Evolutionary conservation across 2,113 vertebrate genomes (phyloP), one percentile per base, ranked within the genome.

Genomic region (Xiphophorus hellerii): DNA sequence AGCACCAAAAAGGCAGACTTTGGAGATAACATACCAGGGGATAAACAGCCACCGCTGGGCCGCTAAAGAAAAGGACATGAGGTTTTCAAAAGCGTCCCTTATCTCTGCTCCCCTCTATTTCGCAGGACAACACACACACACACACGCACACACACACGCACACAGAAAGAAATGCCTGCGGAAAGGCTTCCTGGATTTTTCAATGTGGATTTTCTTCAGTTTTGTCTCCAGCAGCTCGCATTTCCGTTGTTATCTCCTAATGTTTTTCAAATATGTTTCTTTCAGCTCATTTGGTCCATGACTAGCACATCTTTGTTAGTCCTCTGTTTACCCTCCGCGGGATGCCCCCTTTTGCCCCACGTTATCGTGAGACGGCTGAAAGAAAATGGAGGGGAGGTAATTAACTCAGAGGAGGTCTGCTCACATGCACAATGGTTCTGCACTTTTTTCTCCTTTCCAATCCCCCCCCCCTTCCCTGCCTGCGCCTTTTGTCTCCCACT

Each of bases 351-450:
- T 37, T 64, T 71, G 69, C 35, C 66, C 62, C 13, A 33, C 5
- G 22, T 86, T 80, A 83, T 66, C 69, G n/a, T 81, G 69, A 81
- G 29, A 69, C 4, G 70, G 69, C 81, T 77, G 77, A 80, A 79
- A 79, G 85, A 82, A 82, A 90, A 87, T 83, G 75, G 79, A 88
- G 89, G 88, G 68, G 78, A 73, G 80, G 77, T 84, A 89, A 90
- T 90, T 88, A 91, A 82, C 76, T 85, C 87, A 66, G 69, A 89
- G 76, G 82, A 88, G 76, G 67, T 78, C 84, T 81, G 31, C 78
- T 85, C 60, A 9, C 28, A 73, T 35, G 39, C 76, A 91, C 81
- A 90, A 87, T 72, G 81, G 62, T 63, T 80, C 64, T 69, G 69
- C 69, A 83, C 61, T 85, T 85, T 63, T 86, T 68, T 25, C 51